phyloP scores from a whole-genome alignment of 2,113 vertebrate species.

The Micronycteris hirsuta region DNA sequence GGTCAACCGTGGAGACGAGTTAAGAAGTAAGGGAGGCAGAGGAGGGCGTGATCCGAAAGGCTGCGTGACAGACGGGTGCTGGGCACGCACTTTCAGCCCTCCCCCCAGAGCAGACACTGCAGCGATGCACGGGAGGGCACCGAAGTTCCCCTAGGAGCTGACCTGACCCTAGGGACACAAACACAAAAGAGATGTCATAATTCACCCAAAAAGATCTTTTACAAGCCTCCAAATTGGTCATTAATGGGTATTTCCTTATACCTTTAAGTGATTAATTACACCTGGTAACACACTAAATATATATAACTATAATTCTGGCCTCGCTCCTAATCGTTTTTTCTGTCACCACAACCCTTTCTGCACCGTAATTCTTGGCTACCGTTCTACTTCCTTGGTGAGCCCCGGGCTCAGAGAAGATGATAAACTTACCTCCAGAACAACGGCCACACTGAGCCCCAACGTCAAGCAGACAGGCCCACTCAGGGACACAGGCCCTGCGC shows the following conservation, averaged over 20 bases:
- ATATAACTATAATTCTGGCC: background rate
- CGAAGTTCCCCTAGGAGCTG: background rate
- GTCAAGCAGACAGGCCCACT: background rate
- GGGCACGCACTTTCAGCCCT: background rate
- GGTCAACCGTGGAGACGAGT: background rate
- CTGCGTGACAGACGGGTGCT: background rate
- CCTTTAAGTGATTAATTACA: conserved; percentile 30
- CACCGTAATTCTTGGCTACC: background rate
- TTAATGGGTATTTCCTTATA: background rate
- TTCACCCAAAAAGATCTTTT: background rate
- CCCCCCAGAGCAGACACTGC: background rate
- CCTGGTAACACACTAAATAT: background rate
- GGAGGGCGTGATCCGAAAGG: background rate
- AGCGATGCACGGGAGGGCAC: background rate
- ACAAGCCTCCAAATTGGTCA: conserved; percentile 1
- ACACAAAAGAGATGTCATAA: background rate
- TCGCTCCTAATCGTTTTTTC: conserved; percentile 1
- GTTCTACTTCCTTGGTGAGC: background rate
- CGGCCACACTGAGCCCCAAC: background rate
- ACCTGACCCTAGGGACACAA: background rate
- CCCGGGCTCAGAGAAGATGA: background rate
- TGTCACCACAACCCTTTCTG: background rate
- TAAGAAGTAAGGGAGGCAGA: background rate
- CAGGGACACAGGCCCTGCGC: fast-evolving
- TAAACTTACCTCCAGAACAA: background rate